Percentiles rank a stretch among this genome's conserved stretches.
phyloP scores from a whole-genome alignment of 2,888 invertebrate genomes.

The Pterostichus madidus region DNA sequence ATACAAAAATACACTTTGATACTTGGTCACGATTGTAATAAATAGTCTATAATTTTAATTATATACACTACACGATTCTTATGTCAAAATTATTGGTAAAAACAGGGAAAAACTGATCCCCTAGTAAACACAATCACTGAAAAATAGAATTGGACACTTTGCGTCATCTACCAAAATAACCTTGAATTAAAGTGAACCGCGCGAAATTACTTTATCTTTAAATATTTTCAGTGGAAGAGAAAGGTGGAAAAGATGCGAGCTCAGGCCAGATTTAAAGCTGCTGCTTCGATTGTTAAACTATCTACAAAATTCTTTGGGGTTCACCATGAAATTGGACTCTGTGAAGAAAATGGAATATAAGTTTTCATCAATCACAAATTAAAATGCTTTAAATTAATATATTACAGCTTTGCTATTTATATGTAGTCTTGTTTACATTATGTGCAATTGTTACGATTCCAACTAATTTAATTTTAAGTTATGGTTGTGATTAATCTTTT shows the following conservation, averaged over 20 bases:
- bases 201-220: no score
- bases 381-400: background rate
- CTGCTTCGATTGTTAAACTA: constrained; percentile 82
- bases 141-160: background rate
- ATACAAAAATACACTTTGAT: constrained; percentile 5
- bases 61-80: background rate
- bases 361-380: background rate
- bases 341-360: constrained; percentile 11
- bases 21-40: background rate
- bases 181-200: no score
- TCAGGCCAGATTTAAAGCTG: constrained; percentile 84
- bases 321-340: constrained; percentile 53
- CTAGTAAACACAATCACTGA: background rate
- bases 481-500: background rate
- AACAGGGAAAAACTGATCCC: background rate
- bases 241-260: constrained; percentile 84
- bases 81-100: background rate
- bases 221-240: constrained; percentile 81
- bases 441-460: background rate
- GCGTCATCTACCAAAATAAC: no score
- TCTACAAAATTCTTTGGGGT: constrained; percentile 75
- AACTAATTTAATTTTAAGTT: constrained; percentile 2
- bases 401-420: background rate
- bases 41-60: background rate
- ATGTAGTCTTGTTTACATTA: background rate